These are phyloP conservation scores for Synergus laeviventris DNA, from an alignment of 2,888 invertebrate genomes.

Conservation along the genomic window DNA sequence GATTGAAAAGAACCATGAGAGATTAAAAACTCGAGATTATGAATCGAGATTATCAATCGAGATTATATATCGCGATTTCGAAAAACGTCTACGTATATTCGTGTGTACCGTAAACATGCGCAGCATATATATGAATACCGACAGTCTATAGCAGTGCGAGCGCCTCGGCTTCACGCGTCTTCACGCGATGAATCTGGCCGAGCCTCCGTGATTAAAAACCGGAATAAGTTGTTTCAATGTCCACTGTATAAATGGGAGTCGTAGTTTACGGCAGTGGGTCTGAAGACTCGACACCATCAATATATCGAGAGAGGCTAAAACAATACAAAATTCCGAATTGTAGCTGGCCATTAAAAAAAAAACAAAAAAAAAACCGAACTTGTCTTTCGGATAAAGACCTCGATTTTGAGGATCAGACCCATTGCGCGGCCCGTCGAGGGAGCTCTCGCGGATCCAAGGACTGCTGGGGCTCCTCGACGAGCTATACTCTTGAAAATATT, in stretches of 20 bases:
- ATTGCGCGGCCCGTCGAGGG: conserved; percentile 63
- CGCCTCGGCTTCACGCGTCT: conserved; percentile 74
- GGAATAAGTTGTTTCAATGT: conserved; percentile 77
- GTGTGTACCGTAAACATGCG: conserved; percentile 74
- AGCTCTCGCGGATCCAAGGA: conserved; percentile 50
- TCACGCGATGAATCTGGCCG: conserved; percentile 71
- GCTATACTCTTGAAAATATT: conserved; percentile 73
- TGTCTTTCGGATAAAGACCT: background rate
- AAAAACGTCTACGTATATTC: conserved; percentile 69
- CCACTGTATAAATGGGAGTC: conserved; percentile 75
- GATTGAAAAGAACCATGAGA: conserved; percentile 47
- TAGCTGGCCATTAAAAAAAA: conserved; percentile 11
- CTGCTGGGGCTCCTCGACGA: conserved; percentile 57
- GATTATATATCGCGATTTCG: conserved; percentile 37
- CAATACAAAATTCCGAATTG: conserved; percentile 11
- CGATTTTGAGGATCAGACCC: conserved; percentile 52
- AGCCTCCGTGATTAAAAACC: conserved; percentile 77
- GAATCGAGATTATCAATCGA: conserved; percentile 42
- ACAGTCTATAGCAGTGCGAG: conserved; percentile 76
- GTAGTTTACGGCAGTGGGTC: conserved; percentile 73
- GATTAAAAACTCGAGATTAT: conserved; percentile 34
- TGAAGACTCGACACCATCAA: conserved; percentile 39
- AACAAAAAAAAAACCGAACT: conserved; percentile 33
- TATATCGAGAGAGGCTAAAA: conserved; percentile 1
- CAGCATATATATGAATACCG: conserved; percentile 75